These are phyloP conservation scores for Dendrolimus kikuchii DNA, from an alignment of 1,140 invertebrate genomes.

Conservation along the genomic window DNA sequence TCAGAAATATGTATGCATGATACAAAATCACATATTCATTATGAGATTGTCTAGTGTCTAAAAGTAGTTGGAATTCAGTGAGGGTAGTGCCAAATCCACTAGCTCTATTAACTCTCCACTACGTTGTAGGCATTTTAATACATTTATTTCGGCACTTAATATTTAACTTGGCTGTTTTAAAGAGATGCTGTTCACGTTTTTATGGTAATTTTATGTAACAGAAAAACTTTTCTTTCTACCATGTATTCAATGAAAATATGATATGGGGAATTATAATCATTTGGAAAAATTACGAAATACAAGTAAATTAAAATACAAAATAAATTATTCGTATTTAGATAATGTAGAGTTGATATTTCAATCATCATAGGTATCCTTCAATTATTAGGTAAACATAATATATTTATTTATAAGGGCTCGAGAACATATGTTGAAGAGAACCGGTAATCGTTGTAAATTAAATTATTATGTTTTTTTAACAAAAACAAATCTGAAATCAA, in stretches of 20 bases:
- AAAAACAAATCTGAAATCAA: too few species aligned
- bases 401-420: too few species aligned
- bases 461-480: too few species aligned
- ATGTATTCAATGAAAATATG: neutral
- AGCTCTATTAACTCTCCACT: constrained; percentile 3
- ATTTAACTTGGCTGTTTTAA: constrained; percentile 3
- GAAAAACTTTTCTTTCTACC: neutral
- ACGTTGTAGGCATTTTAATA: neutral
- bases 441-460: too few species aligned
- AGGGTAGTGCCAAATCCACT: constrained; percentile 2
- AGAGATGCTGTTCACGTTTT: neutral
- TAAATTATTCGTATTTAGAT: too few species aligned
- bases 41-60: neutral
- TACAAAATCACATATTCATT: neutral
- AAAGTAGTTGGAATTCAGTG: neutral
- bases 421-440: too few species aligned
- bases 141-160: neutral
- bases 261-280: too few species aligned
- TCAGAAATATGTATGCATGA: neutral
- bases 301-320: too few species aligned
- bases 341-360: too few species aligned
- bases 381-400: too few species aligned
- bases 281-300: too few species aligned
- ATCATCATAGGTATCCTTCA: too few species aligned
- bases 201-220: constrained; percentile 2